Conservation (phyloP, 2,113 vertebrate genomes). For the Lepisosteus oculatus region DNA sequence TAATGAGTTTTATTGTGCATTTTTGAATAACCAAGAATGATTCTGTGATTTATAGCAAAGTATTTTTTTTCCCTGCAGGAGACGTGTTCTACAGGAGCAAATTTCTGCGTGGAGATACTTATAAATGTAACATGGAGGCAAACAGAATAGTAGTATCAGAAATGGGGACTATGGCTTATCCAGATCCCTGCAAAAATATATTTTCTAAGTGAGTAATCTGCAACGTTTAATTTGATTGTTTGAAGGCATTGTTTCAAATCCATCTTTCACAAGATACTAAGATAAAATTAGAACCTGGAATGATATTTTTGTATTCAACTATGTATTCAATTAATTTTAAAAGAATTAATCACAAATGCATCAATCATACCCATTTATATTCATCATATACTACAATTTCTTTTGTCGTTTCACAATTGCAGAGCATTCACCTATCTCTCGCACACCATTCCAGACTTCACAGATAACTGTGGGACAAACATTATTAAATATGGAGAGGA, state of each 20-base stretch:
- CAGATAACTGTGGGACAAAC: constrained; percentile 90
- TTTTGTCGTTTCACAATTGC: constrained; percentile 15
- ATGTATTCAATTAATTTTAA: neutral
- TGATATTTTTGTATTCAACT: neutral
- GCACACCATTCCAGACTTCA: constrained; percentile 91
- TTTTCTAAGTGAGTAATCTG: constrained; percentile 80
- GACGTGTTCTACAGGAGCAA: constrained; percentile 85
- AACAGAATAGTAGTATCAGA: constrained; percentile 93
- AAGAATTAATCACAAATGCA: neutral
- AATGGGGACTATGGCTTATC: constrained; percentile 96
- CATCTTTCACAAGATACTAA: too few species aligned
- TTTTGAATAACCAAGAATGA: too few species aligned
- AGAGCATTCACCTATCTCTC: constrained; percentile 87
- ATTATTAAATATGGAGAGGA: constrained; percentile 87
- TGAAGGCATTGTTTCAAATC: too few species aligned
- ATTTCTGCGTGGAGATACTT: constrained; percentile 82
- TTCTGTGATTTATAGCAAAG: too few species aligned
- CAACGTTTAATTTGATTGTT: too few species aligned
- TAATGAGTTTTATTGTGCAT: too few species aligned
- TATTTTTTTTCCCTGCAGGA: constrained; percentile 57
- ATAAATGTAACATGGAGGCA: constrained; percentile 77
- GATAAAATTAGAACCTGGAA: too few species aligned
- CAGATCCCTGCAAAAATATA: constrained; percentile 91
- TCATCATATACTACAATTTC: neutral
- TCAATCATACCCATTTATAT: neutral